Conservation (phyloP, 2,113 vertebrate genomes). For the Gobiocypris rarus region DNA sequence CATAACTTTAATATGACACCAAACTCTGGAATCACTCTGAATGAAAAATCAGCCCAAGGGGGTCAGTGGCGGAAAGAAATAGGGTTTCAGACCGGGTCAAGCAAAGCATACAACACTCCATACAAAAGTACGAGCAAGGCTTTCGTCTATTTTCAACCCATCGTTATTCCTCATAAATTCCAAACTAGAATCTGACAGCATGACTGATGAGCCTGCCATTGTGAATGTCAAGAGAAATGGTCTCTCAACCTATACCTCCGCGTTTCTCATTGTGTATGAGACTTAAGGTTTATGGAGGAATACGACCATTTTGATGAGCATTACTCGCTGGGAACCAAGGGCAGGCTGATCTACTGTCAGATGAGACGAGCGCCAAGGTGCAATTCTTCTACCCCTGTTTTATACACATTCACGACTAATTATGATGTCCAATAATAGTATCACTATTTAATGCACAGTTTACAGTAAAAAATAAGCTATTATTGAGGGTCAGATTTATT, state of each 20-base stretch:
- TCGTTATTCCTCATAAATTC: slow-evolving; percentile 84
- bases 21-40: slow-evolving; percentile 49
- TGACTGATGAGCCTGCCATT: slow-evolving; percentile 80
- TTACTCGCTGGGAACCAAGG: slow-evolving; percentile 78
- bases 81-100: slow-evolving; percentile 65
- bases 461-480: neutral
- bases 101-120: slow-evolving; percentile 46
- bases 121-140: slow-evolving; percentile 63
- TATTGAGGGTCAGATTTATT: neutral
- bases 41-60: slow-evolving; percentile 71
- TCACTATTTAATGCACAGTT: neutral
- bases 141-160: slow-evolving; percentile 73
- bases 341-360: slow-evolving; percentile 70
- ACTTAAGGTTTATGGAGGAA: slow-evolving; percentile 74
- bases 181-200: slow-evolving; percentile 81
- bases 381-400: neutral
- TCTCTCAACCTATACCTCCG: slow-evolving; percentile 76
- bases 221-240: slow-evolving; percentile 82
- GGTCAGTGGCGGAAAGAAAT: slow-evolving; percentile 72
- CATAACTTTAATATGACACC: slow-evolving; percentile 41
- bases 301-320: slow-evolving; percentile 73
- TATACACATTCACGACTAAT: neutral
- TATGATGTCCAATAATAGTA: neutral
- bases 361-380: slow-evolving; percentile 44
- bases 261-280: slow-evolving; percentile 77